Conservation (phyloP, 2,888 invertebrate species). For the Pachliopta kotzebuea region DNA sequence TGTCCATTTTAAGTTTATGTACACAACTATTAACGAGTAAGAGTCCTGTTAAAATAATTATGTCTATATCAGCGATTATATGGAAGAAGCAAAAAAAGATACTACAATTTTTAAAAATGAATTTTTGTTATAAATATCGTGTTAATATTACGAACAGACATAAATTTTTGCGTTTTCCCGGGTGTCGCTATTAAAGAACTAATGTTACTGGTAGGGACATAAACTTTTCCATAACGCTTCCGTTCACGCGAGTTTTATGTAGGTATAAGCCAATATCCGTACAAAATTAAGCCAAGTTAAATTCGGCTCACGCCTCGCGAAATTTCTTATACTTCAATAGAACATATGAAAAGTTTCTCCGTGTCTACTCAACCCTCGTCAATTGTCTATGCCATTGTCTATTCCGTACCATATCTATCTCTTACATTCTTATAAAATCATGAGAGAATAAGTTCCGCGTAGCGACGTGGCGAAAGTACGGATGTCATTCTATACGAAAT, state of each 20-base stretch:
- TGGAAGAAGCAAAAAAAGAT: no score
- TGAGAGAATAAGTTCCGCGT: conserved; percentile 30
- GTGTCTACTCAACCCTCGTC: conserved; percentile 59
- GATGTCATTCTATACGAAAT: conserved; percentile 19
- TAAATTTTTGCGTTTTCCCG: background rate
- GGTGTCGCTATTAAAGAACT: background rate
- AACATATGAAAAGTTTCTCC: conserved; percentile 60
- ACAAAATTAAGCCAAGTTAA: conserved; percentile 51
- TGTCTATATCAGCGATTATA: no score
- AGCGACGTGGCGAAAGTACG: conserved; percentile 24
- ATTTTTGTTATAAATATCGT: no score
- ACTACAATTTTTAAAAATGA: no score
- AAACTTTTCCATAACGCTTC: background rate
- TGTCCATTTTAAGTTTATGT: no score
- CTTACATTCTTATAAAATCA: conserved; percentile 41
- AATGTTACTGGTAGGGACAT: background rate
- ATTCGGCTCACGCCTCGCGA: conserved; percentile 58
- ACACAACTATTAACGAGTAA: no score
- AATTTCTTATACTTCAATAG: conserved; percentile 59
- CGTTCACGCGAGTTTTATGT: conserved; percentile 23
- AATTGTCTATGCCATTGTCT: conserved; percentile 46
- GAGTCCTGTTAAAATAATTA: no score
- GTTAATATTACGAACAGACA: background rate
- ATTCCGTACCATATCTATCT: conserved; percentile 50
- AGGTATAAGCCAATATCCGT: conserved; percentile 39